Conservation (phyloP, 2,888 invertebrate genomes). For the Hirtodrosophila alboralis region DNA sequence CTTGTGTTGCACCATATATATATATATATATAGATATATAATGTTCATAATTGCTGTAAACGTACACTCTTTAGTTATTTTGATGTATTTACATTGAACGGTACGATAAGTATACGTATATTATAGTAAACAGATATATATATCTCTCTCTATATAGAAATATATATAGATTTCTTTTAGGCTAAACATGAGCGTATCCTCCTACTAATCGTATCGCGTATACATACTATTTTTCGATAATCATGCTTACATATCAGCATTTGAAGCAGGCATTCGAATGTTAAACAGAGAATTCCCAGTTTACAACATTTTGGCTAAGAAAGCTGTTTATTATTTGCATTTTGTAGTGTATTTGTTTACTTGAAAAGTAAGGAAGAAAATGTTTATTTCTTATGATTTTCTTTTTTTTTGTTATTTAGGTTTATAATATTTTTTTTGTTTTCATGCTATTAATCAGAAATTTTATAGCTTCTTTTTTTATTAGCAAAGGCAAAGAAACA, state of each 20-base stretch:
- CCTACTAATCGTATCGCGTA: conserved; percentile 15
- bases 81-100: conserved; percentile 48
- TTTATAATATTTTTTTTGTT: conserved; percentile 45
- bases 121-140: conserved; percentile 30
- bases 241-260: conserved; percentile 79
- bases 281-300: conserved; percentile 37
- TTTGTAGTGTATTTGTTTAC: conserved; percentile 25
- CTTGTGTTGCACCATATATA: conserved; percentile 45
- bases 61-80: conserved; percentile 38
- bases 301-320: conserved; percentile 48
- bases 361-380: conserved; percentile 30
- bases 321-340: conserved; percentile 44
- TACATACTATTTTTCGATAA: conserved; percentile 66
- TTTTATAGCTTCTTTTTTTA: conserved; percentile 75
- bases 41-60: conserved; percentile 46
- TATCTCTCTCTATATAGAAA: conserved; percentile 1
- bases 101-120: conserved; percentile 50
- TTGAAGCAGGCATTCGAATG: conserved; percentile 67
- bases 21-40: too few species aligned
- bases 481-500: conserved; percentile 57
- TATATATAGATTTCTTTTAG: conserved; percentile 44
- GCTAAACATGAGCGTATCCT: conserved; percentile 31
- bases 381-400: conserved; percentile 34
- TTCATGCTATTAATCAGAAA: conserved; percentile 79
- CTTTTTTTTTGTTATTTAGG: conserved; percentile 23